Conservation (phyloP, 2,113 vertebrate species). For the Rhabdornis inornatus region DNA sequence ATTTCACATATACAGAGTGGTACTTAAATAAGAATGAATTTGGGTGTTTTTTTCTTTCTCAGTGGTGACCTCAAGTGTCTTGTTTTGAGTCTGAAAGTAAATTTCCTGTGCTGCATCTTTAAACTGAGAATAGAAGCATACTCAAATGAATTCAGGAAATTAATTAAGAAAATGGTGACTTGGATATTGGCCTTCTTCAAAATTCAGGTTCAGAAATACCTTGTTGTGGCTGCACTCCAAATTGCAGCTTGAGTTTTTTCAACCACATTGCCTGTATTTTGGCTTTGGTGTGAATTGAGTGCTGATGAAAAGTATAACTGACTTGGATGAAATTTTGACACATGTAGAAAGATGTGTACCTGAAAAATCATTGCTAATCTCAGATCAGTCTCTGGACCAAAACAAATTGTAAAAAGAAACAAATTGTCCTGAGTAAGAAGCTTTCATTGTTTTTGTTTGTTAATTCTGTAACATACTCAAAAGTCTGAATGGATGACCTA, state of each 20-base stretch:
- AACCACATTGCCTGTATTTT: not conserved
- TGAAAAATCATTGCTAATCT: not conserved
- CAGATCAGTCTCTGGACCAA: not conserved
- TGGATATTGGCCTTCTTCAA: not conserved
- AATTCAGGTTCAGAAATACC: not conserved
- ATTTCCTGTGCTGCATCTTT: not conserved
- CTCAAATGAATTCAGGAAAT: not conserved
- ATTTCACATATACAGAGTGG: not conserved
- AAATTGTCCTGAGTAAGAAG: not conserved
- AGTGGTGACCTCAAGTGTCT: not conserved
- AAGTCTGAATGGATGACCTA: not conserved
- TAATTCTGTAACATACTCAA: not conserved
- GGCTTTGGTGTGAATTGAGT: not conserved
- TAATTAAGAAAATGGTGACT: not conserved
- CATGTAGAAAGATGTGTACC: not conserved
- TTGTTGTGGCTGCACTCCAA: not conserved
- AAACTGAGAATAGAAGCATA: not conserved
- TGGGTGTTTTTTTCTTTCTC: not conserved
- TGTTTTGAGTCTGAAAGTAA: not conserved
- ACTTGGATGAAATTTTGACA: not conserved
- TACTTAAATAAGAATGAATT: not conserved
- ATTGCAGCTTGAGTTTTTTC: not conserved
- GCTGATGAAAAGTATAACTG: not conserved
- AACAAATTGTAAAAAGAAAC: not conserved
- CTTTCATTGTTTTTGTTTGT: not conserved